A percentile compares a stretch with the other conserved stretches of the same genome.
phyloP scores from a whole-genome alignment of 2,888 invertebrate genomes.

The Limnephilus auricula region DNA sequence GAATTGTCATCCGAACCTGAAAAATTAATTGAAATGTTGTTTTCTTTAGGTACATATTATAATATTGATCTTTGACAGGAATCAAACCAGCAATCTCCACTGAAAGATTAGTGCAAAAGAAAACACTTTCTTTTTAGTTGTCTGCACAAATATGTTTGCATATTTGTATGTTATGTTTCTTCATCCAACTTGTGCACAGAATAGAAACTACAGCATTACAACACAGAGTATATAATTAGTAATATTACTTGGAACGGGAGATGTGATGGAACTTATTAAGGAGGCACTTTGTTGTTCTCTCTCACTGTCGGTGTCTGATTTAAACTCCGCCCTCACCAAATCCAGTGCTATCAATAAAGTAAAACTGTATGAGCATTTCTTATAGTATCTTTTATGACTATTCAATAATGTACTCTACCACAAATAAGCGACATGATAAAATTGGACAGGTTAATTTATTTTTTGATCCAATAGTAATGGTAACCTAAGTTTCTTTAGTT shows the following conservation, averaged over 20 bases:
- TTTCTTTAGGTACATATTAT: background rate
- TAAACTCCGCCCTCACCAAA: slow-evolving; percentile 81
- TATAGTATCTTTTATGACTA: background rate
- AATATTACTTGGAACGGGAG: slow-evolving; percentile 74
- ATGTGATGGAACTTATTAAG: slow-evolving; percentile 75
- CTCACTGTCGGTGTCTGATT: slow-evolving; percentile 77
- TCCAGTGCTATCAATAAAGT: slow-evolving; percentile 79
- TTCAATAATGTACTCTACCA: background rate
- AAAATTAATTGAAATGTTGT: background rate
- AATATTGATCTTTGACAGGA: background rate
- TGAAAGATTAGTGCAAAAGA: background rate
- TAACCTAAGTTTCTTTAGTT: no score
- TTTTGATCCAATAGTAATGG: background rate
- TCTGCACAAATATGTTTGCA: background rate
- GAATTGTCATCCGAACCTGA: slow-evolving; percentile 74
- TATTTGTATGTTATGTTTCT: background rate
- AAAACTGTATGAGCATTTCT: background rate
- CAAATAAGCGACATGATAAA: background rate
- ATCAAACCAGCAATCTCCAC: background rate
- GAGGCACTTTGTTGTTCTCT: slow-evolving; percentile 71
- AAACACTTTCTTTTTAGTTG: no score
- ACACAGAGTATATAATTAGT: background rate
- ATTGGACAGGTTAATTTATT: no score
- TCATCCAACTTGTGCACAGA: background rate
- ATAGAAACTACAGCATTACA: background rate